Percentiles rank a stretch among this genome's conserved stretches.
phyloP scores from a whole-genome alignment of 2,888 invertebrate genomes.

The Amblyjoppa fuscipennis region DNA sequence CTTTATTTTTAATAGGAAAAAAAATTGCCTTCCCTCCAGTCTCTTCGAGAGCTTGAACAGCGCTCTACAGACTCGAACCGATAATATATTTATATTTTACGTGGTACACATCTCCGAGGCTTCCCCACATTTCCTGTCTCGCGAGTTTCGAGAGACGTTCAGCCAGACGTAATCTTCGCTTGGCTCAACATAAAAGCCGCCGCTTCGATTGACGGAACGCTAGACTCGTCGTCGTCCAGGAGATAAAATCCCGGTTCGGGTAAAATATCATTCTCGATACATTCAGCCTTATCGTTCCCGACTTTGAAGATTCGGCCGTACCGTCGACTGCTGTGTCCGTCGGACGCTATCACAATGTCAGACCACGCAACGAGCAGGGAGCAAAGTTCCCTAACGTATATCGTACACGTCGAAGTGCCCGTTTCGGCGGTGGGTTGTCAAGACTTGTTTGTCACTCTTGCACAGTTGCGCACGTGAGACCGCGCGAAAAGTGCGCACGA shows the following conservation, averaged over 20 bases:
- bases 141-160: slow-evolving; percentile 3
- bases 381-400: not conserved
- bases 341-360: not conserved
- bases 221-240: slow-evolving; percentile 33
- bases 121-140: not conserved
- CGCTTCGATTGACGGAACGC: too few relatives aligned
- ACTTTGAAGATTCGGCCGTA: slow-evolving; percentile 7
- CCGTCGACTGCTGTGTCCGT: not conserved
- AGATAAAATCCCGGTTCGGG: slow-evolving; percentile 45
- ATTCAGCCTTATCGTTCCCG: slow-evolving; percentile 27
- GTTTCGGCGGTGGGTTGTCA: not conserved
- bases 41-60: slow-evolving; percentile 23
- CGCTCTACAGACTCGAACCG: slow-evolving; percentile 6
- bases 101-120: not conserved
- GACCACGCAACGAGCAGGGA: not conserved
- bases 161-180: not conserved
- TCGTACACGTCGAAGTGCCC: not conserved
- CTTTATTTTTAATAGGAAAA: slow-evolving; percentile 9
- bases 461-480: not conserved
- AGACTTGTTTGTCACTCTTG: not conserved
- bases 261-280: slow-evolving; percentile 44
- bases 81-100: not conserved
- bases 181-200: too few relatives aligned
- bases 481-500: not conserved
- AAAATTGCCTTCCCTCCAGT: not conserved